These are phyloP conservation scores for Luidia sarsii DNA, from an alignment of 53 echinoderm and acorn worm species.

Conservation along the genomic window DNA sequence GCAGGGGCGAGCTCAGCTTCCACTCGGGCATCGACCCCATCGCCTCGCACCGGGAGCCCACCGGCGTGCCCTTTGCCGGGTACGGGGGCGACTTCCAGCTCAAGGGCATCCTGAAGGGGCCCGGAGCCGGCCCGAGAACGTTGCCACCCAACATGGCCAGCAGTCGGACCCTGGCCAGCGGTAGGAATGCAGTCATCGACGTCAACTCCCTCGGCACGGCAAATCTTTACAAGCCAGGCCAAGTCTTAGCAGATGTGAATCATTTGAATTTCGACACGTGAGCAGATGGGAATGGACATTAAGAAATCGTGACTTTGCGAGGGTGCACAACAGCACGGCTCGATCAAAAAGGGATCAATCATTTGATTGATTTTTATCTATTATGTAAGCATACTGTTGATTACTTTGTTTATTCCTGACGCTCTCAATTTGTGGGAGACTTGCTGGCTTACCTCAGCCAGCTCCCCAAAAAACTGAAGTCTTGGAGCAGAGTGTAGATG, in stretches of 20 bases:
- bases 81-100: constrained; percentile 4
- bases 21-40: constrained; percentile 66
- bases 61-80: too few species aligned
- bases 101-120: constrained; percentile 18
- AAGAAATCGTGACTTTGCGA: neutral
- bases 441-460: too few species aligned
- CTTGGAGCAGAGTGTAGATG: too few species aligned
- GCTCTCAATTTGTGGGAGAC: too few species aligned
- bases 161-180: constrained; percentile 16
- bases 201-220: constrained; percentile 71
- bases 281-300: too few species aligned
- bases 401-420: too few species aligned
- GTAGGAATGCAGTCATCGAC: constrained; percentile 62
- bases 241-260: constrained; percentile 16
- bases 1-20: constrained; percentile 78
- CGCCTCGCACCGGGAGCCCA: neutral
- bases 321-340: neutral
- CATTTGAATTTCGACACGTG: constrained; percentile 16
- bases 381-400: too few species aligned
- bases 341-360: too few species aligned
- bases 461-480: too few species aligned
- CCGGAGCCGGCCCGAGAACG: constrained; percentile 20
- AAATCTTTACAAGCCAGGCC: constrained; percentile 58
- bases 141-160: constrained; percentile 21
- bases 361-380: too few species aligned